These are phyloP conservation scores for Cyprinodon tularosa DNA, from an alignment of 2,113 vertebrate genomes.

Conservation along the genomic window DNA sequence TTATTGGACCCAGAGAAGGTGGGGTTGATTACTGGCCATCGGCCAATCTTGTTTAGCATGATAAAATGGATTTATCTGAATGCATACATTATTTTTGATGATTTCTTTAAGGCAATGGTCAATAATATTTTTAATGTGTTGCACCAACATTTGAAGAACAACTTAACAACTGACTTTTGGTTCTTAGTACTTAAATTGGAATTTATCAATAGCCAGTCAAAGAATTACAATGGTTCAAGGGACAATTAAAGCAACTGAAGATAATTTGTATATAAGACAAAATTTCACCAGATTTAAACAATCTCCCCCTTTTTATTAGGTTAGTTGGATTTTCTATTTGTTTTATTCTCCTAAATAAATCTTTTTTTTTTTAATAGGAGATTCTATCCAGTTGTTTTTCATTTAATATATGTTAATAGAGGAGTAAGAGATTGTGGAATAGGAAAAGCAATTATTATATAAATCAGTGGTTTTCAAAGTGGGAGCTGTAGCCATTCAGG, in stretches of 20 bases:
- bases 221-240: not conserved
- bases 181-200: not conserved
- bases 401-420: too few species aligned
- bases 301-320: not conserved
- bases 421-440: too few species aligned
- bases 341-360: too few species aligned
- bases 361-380: not conserved
- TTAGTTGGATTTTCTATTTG: not conserved
- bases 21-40: not conserved
- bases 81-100: not conserved
- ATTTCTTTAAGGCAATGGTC: not conserved
- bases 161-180: not conserved
- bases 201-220: not conserved
- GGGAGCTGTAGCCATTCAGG: too few species aligned
- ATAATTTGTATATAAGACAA: not conserved
- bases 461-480: too few species aligned
- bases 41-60: not conserved
- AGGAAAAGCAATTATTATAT: too few species aligned
- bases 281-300: not conserved
- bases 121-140: not conserved
- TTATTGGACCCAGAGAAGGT: constrained; percentile 40
- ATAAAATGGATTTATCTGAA: not conserved
- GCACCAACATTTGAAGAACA: not conserved
- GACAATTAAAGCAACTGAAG: not conserved
- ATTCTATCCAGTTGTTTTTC: too few species aligned